Percentiles rank a stretch among this genome's conserved stretches.
Evolutionary conservation across 2,113 vertebrate genomes (phyloP).

Genomic region (Ornithorhynchus anatinus): DNA sequence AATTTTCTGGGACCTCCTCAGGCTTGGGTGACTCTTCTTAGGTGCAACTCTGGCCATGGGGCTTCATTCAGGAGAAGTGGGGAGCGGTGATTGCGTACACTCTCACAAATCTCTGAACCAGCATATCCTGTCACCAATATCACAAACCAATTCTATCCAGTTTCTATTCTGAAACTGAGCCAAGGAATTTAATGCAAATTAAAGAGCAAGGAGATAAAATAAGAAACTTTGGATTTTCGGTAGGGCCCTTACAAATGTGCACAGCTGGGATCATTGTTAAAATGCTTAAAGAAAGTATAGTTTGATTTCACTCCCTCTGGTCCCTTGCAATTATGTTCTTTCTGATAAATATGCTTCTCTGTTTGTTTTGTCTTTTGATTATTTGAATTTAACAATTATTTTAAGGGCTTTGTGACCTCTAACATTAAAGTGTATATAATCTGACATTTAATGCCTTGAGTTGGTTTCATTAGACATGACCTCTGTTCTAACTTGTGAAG

Average conservation of each 20-base stretch:
- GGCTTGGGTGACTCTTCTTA: too few species aligned
- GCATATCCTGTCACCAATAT: too few species aligned
- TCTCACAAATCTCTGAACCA: too few species aligned
- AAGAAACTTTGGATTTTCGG: neutral
- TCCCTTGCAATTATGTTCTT: too few species aligned
- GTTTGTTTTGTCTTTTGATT: conserved; percentile 12
- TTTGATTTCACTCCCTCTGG: too few species aligned
- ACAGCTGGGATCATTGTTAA: neutral
- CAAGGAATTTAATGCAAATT: too few species aligned
- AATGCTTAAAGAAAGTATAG: neutral
- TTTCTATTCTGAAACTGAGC: too few species aligned
- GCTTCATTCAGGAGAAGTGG: too few species aligned
- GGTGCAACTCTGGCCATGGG: too few species aligned
- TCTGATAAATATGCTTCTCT: accelerated
- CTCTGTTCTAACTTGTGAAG: conserved; percentile 26
- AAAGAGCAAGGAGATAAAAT: neutral
- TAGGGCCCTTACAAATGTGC: neutral
- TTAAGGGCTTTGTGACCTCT: conserved; percentile 7
- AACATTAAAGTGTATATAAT: conserved; percentile 7
- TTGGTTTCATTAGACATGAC: conserved; percentile 46
- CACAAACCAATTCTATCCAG: too few species aligned
- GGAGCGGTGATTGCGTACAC: too few species aligned
- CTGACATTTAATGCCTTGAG: conserved; percentile 36
- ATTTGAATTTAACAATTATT: neutral
- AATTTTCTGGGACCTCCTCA: too few species aligned